A percentile compares a stretch with the other conserved stretches of the same genome.
These are phyloP conservation scores for Oegoconia quadripuncta DNA, from an alignment of 2,888 invertebrate species.

Conservation along the genomic window DNA sequence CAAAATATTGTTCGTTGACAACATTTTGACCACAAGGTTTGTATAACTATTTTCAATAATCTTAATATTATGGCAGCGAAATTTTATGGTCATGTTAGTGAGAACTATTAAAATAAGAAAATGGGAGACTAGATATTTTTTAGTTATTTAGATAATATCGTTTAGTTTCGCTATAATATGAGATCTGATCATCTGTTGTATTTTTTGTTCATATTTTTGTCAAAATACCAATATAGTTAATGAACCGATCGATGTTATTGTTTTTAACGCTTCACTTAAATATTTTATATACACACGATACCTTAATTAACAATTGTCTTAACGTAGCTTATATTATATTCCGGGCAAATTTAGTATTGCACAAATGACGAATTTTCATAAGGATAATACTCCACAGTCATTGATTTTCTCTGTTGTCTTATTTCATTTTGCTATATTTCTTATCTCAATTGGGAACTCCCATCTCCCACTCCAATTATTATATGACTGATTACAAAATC, in stretches of 20 bases:
- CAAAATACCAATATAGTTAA: too few relatives aligned
- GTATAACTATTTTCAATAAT: conserved; percentile 10
- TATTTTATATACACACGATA: conserved; percentile 1
- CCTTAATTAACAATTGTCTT: too few relatives aligned
- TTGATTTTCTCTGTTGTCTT: neutral
- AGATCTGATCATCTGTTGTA: too few relatives aligned
- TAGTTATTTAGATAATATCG: neutral
- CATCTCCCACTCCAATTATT: conserved; percentile 65
- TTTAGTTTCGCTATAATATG: neutral
- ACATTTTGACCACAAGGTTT: conserved; percentile 68
- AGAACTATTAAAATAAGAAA: neutral
- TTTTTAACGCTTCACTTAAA: too few relatives aligned
- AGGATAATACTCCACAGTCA: neutral
- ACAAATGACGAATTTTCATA: conserved; percentile 11
- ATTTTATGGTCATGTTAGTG: conserved; percentile 11
- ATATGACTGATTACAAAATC: conserved; percentile 75
- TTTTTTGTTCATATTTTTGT: too few relatives aligned
- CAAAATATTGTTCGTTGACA: conserved; percentile 57
- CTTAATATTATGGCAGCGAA: conserved; percentile 57
- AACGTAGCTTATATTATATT: neutral
- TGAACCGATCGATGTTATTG: too few relatives aligned
- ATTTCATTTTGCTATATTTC: conserved; percentile 57
- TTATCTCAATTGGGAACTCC: conserved; percentile 78
- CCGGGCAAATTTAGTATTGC: conserved; percentile 23
- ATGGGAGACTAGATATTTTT: conserved; percentile 11